Percentiles rank a stretch among this genome's conserved stretches.
Conservation (phyloP, 2,888 invertebrate genomes). For the Mythimna pallens region DNA sequence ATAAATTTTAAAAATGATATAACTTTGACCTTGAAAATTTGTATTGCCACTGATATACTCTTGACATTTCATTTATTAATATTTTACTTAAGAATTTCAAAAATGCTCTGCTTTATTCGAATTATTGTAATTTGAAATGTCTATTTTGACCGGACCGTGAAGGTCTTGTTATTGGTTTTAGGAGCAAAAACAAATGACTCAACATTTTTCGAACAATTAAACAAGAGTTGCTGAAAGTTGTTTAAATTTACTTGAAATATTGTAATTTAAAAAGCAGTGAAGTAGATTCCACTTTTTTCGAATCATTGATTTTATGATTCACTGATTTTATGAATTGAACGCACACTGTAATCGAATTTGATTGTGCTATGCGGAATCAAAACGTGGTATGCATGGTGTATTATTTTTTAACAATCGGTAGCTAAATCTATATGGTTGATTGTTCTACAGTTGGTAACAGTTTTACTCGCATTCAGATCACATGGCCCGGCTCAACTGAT, state of each 20-base stretch:
- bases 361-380: constrained; percentile 9
- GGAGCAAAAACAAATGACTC: constrained; percentile 32
- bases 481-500: constrained; percentile 74
- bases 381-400: background rate
- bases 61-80: too few species aligned
- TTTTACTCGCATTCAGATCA: constrained; percentile 66
- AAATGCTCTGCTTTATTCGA: too few species aligned
- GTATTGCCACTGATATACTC: too few species aligned
- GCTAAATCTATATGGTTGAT: constrained; percentile 12
- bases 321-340: constrained; percentile 29
- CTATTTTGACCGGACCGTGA: background rate
- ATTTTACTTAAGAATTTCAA: too few species aligned
- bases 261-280: constrained; percentile 16
- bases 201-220: constrained; percentile 36
- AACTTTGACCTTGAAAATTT: too few species aligned
- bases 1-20: too few species aligned
- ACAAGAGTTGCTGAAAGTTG: constrained; percentile 22
- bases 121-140: too few species aligned
- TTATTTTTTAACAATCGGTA: constrained; percentile 2
- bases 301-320: background rate
- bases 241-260: constrained; percentile 36
- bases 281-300: constrained; percentile 4
- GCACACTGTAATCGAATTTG: constrained; percentile 7
- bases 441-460: constrained; percentile 40
- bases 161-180: constrained; percentile 16